These are phyloP conservation scores for Ectemnius lituratus DNA, from an alignment of 2,888 invertebrate genomes.

Conservation along the genomic window DNA sequence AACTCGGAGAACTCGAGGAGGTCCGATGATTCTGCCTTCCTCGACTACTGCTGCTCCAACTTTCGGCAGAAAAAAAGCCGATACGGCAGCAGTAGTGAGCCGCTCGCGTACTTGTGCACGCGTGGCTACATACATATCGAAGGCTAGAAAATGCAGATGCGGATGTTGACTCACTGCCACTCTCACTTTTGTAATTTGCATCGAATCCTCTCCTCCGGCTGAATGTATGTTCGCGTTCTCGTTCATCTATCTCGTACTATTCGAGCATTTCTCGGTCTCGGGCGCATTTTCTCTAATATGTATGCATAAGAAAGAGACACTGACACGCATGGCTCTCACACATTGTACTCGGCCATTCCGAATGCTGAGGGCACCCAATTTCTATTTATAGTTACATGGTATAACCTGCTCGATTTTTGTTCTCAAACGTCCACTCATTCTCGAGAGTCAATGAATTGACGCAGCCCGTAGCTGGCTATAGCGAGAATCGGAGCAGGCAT, in stretches of 20 bases:
- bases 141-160: constrained; percentile 36
- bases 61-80: constrained; percentile 2
- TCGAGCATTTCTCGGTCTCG: no score
- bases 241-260: no score
- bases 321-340: no score
- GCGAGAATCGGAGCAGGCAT: not conserved
- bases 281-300: no score
- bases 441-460: constrained; percentile 29
- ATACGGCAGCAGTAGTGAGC: not conserved
- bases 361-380: constrained; percentile 16
- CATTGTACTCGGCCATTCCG: no score
- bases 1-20: no score
- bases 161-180: constrained; percentile 50
- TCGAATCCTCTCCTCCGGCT: constrained; percentile 30
- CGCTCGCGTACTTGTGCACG: not conserved
- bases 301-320: no score
- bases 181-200: constrained; percentile 53
- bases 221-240: no score
- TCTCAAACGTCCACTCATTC: constrained; percentile 38
- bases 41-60: not conserved
- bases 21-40: not conserved
- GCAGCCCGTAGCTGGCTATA: no score
- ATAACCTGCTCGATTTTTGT: constrained; percentile 39
- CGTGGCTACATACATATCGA: constrained; percentile 22
- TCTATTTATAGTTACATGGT: constrained; percentile 47